Percentiles rank a stretch among this genome's conserved stretches.
These are phyloP conservation scores for Allolobophora icterica DNA, from an alignment of 2,888 invertebrate genomes.

Conservation along the genomic window DNA sequence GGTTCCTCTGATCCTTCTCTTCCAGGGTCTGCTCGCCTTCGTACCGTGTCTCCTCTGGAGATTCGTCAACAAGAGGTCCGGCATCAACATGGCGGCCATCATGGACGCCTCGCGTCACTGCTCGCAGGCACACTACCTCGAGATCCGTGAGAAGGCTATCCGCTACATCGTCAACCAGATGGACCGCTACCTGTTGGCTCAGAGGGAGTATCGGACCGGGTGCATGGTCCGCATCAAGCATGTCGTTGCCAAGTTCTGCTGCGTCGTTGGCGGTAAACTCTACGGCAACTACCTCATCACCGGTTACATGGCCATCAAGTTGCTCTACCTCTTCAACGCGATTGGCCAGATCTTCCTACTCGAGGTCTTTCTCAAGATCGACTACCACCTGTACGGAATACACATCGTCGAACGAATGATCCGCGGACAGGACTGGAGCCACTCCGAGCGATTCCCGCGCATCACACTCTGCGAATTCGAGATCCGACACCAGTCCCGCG, in stretches of 20 bases:
- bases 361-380: conserved; percentile 67
- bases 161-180: conserved; percentile 67
- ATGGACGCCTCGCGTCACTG: conserved; percentile 51
- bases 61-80: conserved; percentile 49
- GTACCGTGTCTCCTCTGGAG: conserved; percentile 50
- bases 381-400: conserved; percentile 65
- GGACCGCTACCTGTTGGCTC: conserved; percentile 66
- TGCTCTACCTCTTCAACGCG: conserved; percentile 66
- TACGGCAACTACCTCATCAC: conserved; percentile 67
- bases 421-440: conserved; percentile 61
- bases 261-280: conserved; percentile 63
- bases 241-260: conserved; percentile 63
- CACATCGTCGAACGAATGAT: conserved; percentile 67
- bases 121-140: conserved; percentile 51
- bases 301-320: conserved; percentile 66
- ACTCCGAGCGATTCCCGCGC: conserved; percentile 62
- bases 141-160: conserved; percentile 57
- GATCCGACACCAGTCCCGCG: conserved; percentile 54
- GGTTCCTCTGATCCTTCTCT: conserved; percentile 51
- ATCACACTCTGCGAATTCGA: conserved; percentile 65
- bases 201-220: conserved; percentile 64
- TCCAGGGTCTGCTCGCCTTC: conserved; percentile 49
- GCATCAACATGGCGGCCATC: conserved; percentile 50
- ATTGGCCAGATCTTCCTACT: conserved; percentile 67
- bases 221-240: conserved; percentile 63